phyloP scores from a whole-genome alignment of 2,113 vertebrate genomes.

The Perognathus longimembris region DNA sequence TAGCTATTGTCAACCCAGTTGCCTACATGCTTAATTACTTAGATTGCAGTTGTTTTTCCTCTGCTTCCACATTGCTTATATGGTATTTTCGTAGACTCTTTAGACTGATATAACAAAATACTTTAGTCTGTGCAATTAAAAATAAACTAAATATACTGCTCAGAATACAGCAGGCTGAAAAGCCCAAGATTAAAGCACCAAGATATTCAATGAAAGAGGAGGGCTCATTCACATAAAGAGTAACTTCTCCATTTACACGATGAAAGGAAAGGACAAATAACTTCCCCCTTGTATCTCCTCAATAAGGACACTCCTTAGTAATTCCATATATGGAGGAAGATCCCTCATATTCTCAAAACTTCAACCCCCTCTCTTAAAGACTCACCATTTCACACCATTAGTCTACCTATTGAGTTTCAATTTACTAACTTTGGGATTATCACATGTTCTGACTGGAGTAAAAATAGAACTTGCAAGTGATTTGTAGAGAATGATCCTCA shows the following conservation, averaged over 20 bases:
- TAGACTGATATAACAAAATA: background rate
- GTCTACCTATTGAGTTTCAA: background rate
- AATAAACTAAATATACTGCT: background rate
- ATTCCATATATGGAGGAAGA: background rate
- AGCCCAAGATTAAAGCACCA: background rate
- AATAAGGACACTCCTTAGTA: background rate
- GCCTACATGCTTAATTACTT: background rate
- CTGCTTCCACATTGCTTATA: background rate
- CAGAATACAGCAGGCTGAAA: background rate
- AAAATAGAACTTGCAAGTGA: background rate
- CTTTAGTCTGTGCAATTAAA: background rate
- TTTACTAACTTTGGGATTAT: background rate
- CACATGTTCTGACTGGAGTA: background rate
- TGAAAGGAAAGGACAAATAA: background rate
- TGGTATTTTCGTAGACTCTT: background rate
- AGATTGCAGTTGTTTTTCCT: background rate
- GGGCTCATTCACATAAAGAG: background rate
- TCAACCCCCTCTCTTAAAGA: too few relatives aligned
- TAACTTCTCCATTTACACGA: background rate
- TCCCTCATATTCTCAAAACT: background rate
- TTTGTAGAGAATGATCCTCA: background rate
- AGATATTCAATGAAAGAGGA: background rate
- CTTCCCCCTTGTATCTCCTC: background rate
- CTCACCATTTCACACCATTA: background rate
- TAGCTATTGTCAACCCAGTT: background rate